Evolutionary conservation across 2,113 vertebrate genomes (phyloP).

Genomic region (Barnardius zonarius): DNA sequence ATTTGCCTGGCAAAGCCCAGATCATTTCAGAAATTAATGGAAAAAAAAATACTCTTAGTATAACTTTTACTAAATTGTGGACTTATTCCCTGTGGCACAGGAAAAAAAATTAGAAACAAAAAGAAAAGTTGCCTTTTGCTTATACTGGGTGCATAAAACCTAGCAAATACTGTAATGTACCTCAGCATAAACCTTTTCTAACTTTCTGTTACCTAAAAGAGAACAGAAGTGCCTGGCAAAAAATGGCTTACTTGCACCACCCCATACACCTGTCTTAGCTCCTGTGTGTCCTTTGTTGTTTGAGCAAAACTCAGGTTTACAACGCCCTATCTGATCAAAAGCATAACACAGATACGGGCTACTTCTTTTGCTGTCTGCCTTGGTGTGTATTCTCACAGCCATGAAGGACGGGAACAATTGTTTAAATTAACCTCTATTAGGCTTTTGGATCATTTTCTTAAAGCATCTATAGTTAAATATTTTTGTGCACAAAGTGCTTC

Average conservation of each 20-base stretch:
- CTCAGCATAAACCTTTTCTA: neutral
- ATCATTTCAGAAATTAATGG: neutral
- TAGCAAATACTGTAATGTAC: neutral
- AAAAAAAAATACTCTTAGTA: neutral
- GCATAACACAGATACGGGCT: neutral
- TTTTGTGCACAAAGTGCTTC: neutral
- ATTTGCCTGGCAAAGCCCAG: neutral
- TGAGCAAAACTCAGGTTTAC: neutral
- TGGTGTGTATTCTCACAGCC: neutral
- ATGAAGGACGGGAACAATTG: neutral
- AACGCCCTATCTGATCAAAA: neutral
- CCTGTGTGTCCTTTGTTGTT: neutral
- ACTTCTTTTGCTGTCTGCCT: neutral
- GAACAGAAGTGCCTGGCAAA: neutral
- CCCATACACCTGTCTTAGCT: neutral
- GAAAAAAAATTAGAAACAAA: neutral
- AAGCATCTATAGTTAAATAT: neutral
- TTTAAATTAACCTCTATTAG: neutral
- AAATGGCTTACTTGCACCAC: neutral
- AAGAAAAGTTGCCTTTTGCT: neutral
- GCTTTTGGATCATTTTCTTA: neutral
- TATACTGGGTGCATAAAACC: neutral
- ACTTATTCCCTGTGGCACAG: neutral
- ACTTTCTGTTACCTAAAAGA: neutral
- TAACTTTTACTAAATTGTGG: neutral